A percentile compares a stretch with the other conserved stretches of the same genome.
Conservation (phyloP, 2,888 invertebrate species). For the Drosophila eohydei region DNA sequence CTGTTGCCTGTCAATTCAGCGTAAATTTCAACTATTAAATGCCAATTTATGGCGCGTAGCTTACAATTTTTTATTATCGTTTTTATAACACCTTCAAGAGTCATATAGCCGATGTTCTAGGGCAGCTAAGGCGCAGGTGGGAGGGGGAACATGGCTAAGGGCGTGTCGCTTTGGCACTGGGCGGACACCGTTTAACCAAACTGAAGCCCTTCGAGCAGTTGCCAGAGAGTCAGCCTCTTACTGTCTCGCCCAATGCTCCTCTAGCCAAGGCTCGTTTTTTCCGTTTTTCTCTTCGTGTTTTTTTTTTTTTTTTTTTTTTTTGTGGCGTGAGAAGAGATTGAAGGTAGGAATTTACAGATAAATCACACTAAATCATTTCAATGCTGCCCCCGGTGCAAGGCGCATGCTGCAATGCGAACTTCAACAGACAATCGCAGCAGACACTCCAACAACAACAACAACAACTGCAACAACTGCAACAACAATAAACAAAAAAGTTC, state of each 20-base stretch:
- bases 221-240: neutral
- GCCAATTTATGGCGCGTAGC: slow-evolving; percentile 80
- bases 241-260: neutral
- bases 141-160: neutral
- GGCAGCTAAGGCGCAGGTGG: neutral
- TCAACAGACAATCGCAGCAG: slow-evolving; percentile 14
- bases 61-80: slow-evolving; percentile 80
- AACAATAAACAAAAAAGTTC: slow-evolving; percentile 21
- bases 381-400: slow-evolving; percentile 60
- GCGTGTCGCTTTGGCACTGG: slow-evolving; percentile 40
- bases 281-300: neutral
- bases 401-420: slow-evolving; percentile 72
- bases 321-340: slow-evolving; percentile 83
- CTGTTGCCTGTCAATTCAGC: slow-evolving; percentile 71
- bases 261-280: slow-evolving; percentile 6
- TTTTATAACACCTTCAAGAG: slow-evolving; percentile 73
- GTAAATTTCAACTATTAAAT: slow-evolving; percentile 81
- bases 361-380: slow-evolving; percentile 83
- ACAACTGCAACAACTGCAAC: slow-evolving; percentile 17
- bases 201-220: slow-evolving; percentile 54
- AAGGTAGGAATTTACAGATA: slow-evolving; percentile 82
- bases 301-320: slow-evolving; percentile 24
- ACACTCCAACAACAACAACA: slow-evolving; percentile 31
- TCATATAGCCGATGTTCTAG: neutral
- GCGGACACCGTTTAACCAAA: slow-evolving; percentile 53